Base-by-base conservation (phyloP, 2,113 vertebrate species). In the Saccopteryx leptura region DNA sequence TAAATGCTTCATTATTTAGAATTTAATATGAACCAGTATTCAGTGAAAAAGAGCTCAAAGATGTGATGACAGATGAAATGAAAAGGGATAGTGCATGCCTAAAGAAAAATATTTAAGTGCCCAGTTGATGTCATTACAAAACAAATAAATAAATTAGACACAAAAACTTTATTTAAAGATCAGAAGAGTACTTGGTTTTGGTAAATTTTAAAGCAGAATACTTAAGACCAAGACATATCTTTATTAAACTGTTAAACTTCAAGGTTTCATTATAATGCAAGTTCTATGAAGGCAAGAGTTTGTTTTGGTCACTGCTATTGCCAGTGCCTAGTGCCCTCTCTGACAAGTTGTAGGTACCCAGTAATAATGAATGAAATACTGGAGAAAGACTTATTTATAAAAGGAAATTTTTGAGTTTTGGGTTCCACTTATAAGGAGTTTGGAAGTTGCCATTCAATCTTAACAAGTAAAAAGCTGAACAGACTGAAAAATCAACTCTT, bases 181-280 rank as follows among this genome's bases (percentile, higher is more conserved):
- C 4, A 61, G 90, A 92, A 81, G 26, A 78, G 24, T 31, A 78
- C 88, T 31, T 86, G 52, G 61, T 74, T 8, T 84, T 75, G n/a
- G 12, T 81, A 63, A 92, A 94, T 75, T 68, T 68, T 75, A 81
- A 90, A 52, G 52, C 12, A 86, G 28, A 60, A n/a, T 60, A 39
- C 5, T 65, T 92, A 63, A 58, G 17, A 39, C 26, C 17, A 89
- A 72, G 78, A 58, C 19, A 66, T 50, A 72, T 26, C 24, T 21
- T 84, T 78, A 74, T 66, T n/a, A 74, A 82, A 33, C 11, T 79
- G 46, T 61, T 76, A 46, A 48, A 65, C 3, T 46, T 88, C 48
- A 50, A 71, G 23, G 2, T 88, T 60, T 60, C 28, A 63, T 63
- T 58, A 72, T 46, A 72, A 60, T 72, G 39, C 9, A 84, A 79